A percentile compares a stretch with the other conserved stretches of the same genome.
Conservation (phyloP, 2,113 vertebrate species). For the Strix aluco region DNA sequence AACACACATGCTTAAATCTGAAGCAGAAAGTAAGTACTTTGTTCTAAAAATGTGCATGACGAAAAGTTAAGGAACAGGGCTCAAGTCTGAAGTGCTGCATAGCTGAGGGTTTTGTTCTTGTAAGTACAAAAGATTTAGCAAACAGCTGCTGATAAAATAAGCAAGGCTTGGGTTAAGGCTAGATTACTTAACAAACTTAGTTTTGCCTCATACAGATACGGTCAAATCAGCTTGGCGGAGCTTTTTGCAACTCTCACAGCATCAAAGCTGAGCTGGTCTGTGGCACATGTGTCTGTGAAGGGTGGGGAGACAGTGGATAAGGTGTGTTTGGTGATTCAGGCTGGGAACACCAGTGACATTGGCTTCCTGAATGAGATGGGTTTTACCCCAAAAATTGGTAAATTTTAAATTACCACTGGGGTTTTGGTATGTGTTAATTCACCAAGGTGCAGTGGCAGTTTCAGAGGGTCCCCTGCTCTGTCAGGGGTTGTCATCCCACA, state of each 20-base stretch:
- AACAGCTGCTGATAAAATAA: not conserved
- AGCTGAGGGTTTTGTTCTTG: not conserved
- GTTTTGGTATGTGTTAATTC: not conserved
- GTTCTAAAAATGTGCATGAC: not conserved
- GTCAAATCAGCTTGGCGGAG: not conserved
- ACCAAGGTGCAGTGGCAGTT: not conserved
- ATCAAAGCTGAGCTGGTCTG: not conserved
- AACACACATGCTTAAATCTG: fast-evolving
- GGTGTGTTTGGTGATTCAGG: not conserved
- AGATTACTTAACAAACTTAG: not conserved
- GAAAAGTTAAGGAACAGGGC: not conserved
- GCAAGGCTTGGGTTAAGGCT: not conserved
- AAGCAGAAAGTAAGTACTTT: not conserved
- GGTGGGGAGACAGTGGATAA: not conserved
- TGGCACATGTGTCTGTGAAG: not conserved
- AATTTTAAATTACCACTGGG: too few relatives aligned
- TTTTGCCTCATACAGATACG: not conserved
- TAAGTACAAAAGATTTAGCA: not conserved
- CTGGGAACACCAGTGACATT: not conserved
- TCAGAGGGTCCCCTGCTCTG: not conserved
- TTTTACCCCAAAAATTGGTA: not conserved
- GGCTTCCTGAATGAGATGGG: not conserved
- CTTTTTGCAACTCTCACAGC: not conserved
- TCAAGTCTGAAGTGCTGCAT: not conserved
- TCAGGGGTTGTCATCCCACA: not conserved